phyloP scores from a whole-genome alignment of 2,888 invertebrate species.

The Helleia helle region DNA sequence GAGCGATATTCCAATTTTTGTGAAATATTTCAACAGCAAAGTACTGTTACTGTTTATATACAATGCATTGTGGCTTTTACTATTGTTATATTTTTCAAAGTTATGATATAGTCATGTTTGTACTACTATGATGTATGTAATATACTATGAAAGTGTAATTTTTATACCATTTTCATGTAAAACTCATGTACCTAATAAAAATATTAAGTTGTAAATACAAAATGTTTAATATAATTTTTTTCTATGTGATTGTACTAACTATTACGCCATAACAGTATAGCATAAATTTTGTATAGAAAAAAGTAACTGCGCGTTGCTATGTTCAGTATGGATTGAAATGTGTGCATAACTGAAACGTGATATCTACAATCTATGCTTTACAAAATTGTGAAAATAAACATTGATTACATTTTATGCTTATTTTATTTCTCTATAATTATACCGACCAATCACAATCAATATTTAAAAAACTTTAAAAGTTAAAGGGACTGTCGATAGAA shows the following conservation, averaged over 20 bases:
- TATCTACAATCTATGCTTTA: conserved; percentile 74
- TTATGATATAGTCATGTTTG: conserved; percentile 64
- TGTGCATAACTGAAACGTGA: conserved; percentile 72
- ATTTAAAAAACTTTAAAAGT: neutral
- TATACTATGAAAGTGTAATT: conserved; percentile 68
- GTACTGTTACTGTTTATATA: conserved; percentile 49
- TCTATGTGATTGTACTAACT: conserved; percentile 67
- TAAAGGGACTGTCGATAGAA: too few species aligned
- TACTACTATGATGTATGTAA: conserved; percentile 62
- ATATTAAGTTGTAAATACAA: conserved; percentile 61
- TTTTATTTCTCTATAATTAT: too few species aligned
- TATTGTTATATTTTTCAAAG: conserved; percentile 70
- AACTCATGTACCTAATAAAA: conserved; percentile 69
- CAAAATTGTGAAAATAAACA: conserved; percentile 69
- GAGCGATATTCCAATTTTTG: conserved; percentile 49
- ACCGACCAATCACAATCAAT: neutral
- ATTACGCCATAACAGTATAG: conserved; percentile 53
- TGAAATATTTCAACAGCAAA: conserved; percentile 42
- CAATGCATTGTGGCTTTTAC: conserved; percentile 61
- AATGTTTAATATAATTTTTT: conserved; percentile 67
- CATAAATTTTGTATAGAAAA: conserved; percentile 63
- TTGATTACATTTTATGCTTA: conserved; percentile 45
- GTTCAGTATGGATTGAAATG: conserved; percentile 65
- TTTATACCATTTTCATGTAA: conserved; percentile 73
- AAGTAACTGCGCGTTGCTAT: conserved; percentile 52